phyloP scores from a whole-genome alignment of 1,140 invertebrate species.

The Euura saliciscinereae region DNA sequence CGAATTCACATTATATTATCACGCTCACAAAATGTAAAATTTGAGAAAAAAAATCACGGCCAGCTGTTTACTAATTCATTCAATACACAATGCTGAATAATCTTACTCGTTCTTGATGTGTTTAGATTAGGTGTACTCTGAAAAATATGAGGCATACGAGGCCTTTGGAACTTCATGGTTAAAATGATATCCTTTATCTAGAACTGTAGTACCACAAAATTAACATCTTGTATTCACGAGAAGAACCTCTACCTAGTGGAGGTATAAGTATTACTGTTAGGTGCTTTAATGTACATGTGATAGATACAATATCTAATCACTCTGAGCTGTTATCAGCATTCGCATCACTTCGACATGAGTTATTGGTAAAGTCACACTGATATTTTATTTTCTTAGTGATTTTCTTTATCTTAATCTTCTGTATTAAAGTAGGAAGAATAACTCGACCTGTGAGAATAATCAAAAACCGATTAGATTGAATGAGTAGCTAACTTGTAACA shows the following conservation, averaged over 20 bases:
- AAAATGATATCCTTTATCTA: not conserved
- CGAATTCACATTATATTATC: too few relatives aligned
- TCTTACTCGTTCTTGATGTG: not conserved
- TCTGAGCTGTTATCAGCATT: not conserved
- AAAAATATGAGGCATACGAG: not conserved
- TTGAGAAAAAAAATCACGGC: too few relatives aligned
- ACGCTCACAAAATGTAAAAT: too few relatives aligned
- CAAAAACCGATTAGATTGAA: too few relatives aligned
- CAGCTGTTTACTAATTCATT: too few relatives aligned
- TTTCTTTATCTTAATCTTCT: too few relatives aligned
- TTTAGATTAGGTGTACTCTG: not conserved
- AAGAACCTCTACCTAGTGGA: not conserved
- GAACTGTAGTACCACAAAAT: not conserved
- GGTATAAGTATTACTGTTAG: not conserved
- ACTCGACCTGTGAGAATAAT: too few relatives aligned
- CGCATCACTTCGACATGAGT: not conserved
- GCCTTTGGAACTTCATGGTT: not conserved
- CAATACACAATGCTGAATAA: not conserved
- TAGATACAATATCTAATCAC: constrained; percentile 6
- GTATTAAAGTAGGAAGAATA: too few relatives aligned
- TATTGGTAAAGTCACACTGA: not conserved
- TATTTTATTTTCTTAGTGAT: too few relatives aligned
- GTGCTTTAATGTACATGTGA: not conserved
- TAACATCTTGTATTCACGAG: not conserved
- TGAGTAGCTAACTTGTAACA: too few relatives aligned